Base-by-base conservation (phyloP, 2,113 vertebrate species). In the Coptodon bakossiorum region DNA sequence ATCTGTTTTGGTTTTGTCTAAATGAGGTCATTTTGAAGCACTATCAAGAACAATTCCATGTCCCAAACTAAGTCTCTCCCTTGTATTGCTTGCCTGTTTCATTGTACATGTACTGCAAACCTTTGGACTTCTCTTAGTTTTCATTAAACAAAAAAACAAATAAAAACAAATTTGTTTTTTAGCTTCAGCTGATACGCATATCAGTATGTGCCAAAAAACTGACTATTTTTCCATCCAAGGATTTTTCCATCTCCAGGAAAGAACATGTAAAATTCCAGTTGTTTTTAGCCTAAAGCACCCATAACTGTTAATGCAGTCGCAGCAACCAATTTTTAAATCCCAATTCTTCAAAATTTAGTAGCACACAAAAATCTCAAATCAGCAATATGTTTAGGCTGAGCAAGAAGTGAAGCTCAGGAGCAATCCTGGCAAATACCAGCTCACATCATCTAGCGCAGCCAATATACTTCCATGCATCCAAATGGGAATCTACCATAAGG, bases 1-100 rank as follows among this genome's bases (percentile, higher is more conserved):
- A 84, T 88, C 31, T 85, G 84, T 88, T 94, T 90, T 83, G n/a
- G 6, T 86, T 86, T 38, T 61, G 68, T 83, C 79, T 88, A 68
- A 71, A 48, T 91, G 91, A 93, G 53, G 48, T 91, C 56, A 90
- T 82, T 88, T 48, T 76, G 36, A 82, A 89, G 52, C 56, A 61
- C 54, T 8, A 16, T 66, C 82, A 81, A 85, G 22, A 53, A 66
- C 57, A 84, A 80, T 17, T 36, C 29, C 68, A 57, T 22, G 16
- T 34, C 73, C 45, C 73, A 29, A 52, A 50, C 17, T 13, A 52
- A 31, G 48, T 24, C 29, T 54, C 52, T 56, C 57, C 31, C 40
- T 52, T 73, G 61, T 85, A n/a, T 56, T 38, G 14, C 36, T 81
- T 8, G 4, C 12, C 16, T 83, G 1, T 63, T 68, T 83, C 16